A percentile compares a stretch with the other conserved stretches of the same genome.
phyloP scores from a whole-genome alignment of 1,140 invertebrate species.

The Heliconius melpomene region DNA sequence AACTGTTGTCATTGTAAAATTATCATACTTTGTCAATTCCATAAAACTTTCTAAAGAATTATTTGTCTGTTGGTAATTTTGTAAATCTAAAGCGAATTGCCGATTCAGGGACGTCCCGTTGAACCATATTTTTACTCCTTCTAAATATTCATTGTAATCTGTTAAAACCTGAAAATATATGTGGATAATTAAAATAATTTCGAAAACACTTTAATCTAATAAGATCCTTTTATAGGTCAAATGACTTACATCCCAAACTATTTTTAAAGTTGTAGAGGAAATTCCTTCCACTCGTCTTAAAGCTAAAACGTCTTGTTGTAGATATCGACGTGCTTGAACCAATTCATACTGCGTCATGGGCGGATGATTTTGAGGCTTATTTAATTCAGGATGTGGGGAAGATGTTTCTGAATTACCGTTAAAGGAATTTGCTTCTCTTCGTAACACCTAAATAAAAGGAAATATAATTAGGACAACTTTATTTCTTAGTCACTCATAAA shows the following conservation, averaged over 20 bases:
- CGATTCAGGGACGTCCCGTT: slow-evolving; percentile 83
- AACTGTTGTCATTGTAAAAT: slow-evolving; percentile 83
- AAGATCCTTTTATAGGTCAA: slow-evolving; percentile 4
- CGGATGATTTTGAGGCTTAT: slow-evolving; percentile 82
- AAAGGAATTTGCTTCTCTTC: slow-evolving; percentile 74
- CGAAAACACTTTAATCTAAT: background rate
- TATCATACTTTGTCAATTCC: slow-evolving; percentile 69
- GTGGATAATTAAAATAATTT: background rate
- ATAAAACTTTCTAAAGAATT: slow-evolving; percentile 58
- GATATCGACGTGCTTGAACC: slow-evolving; percentile 88
- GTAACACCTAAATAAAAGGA: slow-evolving; percentile 56
- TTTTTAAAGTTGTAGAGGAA: slow-evolving; percentile 90
- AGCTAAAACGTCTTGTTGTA: slow-evolving; percentile 91
- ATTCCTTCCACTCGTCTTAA: slow-evolving; percentile 90
- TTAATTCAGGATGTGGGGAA: slow-evolving; percentile 67
- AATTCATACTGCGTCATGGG: slow-evolving; percentile 90
- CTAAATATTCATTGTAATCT: slow-evolving; percentile 84
- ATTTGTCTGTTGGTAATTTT: slow-evolving; percentile 58
- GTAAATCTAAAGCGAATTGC: slow-evolving; percentile 56
- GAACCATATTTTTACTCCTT: slow-evolving; percentile 97
- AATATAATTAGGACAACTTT: background rate
- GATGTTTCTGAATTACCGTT: slow-evolving; percentile 67
- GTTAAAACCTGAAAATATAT: slow-evolving; percentile 71
- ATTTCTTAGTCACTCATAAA: background rate
- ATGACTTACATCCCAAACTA: slow-evolving; percentile 91